A percentile compares a stretch with the other conserved stretches of the same genome.
Conservation (phyloP, 2,888 invertebrate species). For the Sinodicranocentrus sp. region DNA sequence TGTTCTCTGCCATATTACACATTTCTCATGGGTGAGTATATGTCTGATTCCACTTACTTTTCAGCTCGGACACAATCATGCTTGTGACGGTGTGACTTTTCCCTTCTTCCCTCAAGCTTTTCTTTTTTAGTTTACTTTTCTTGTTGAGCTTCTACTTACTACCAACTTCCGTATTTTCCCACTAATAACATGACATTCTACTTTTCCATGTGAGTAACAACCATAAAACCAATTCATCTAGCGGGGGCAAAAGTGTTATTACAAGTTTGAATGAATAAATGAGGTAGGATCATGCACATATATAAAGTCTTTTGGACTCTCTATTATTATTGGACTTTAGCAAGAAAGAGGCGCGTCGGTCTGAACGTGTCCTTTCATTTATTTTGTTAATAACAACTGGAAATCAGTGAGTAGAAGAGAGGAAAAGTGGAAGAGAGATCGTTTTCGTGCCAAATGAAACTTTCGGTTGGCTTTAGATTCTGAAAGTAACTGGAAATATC, state of each 20-base stretch:
- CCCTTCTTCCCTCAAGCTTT: neutral
- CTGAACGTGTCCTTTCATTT: conserved; percentile 76
- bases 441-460: conserved; percentile 74
- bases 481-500: too few relatives aligned
- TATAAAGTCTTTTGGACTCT: neutral
- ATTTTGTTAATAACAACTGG: conserved; percentile 75
- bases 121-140: conserved; percentile 2
- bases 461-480: conserved; percentile 35
- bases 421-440: conserved; percentile 65
- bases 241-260: conserved; percentile 29
- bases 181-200: conserved; percentile 1
- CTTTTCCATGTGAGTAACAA: conserved; percentile 18
- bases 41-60: too few relatives aligned
- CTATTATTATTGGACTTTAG: conserved; percentile 57
- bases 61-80: conserved; percentile 26
- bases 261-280: conserved; percentile 69
- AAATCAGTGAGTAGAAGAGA: neutral
- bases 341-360: conserved; percentile 12
- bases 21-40: too few relatives aligned
- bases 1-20: too few relatives aligned
- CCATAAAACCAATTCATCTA: conserved; percentile 45
- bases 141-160: neutral
- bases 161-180: conserved; percentile 6
- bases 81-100: neutral
- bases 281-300: conserved; percentile 54